These are phyloP conservation scores for Corythoichthys haematopterus DNA, from an alignment of 2,113 vertebrate species.

Conservation along the genomic window DNA sequence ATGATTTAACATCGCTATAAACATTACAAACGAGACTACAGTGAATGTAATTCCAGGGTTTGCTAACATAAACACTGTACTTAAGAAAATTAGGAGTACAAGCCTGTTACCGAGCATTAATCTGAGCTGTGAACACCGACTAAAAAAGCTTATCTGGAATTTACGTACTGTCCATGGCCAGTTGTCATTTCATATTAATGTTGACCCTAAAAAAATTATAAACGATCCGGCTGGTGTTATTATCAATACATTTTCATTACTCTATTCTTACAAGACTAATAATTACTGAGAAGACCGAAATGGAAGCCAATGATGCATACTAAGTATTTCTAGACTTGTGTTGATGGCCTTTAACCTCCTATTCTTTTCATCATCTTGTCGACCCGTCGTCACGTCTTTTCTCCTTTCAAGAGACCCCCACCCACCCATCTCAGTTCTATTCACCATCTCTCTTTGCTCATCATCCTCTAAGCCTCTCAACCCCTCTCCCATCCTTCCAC, in stretches of 20 bases:
- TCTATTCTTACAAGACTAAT: conserved; percentile 6
- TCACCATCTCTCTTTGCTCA: conserved; percentile 12
- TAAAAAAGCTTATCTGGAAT: neutral
- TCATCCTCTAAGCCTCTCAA: conserved; percentile 18
- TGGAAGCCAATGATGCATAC: conserved; percentile 3
- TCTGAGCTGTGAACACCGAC: neutral
- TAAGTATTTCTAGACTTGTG: conserved; percentile 2
- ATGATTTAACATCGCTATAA: neutral
- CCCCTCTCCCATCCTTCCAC: conserved; percentile 27
- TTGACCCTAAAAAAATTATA: conserved; percentile 14
- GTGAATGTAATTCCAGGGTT: neutral
- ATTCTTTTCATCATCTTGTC: conserved; percentile 15
- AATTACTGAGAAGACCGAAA: conserved; percentile 15
- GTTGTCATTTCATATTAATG: conserved; percentile 14
- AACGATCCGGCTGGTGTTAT: conserved; percentile 23
- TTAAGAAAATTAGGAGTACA: neutral
- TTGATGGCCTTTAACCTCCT: conserved; percentile 9
- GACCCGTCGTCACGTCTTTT: conserved; percentile 1
- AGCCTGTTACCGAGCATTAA: neutral
- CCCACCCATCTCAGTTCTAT: conserved; percentile 14
- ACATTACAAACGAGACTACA: conserved; percentile 1
- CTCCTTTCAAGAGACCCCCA: conserved; percentile 3
- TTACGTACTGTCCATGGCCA: neutral
- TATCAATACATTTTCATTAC: conserved; percentile 23
- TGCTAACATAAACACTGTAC: neutral